Base-by-base conservation (phyloP, 92 coral and sea anemone genomes). In the Epizoanthus rinbou region DNA sequence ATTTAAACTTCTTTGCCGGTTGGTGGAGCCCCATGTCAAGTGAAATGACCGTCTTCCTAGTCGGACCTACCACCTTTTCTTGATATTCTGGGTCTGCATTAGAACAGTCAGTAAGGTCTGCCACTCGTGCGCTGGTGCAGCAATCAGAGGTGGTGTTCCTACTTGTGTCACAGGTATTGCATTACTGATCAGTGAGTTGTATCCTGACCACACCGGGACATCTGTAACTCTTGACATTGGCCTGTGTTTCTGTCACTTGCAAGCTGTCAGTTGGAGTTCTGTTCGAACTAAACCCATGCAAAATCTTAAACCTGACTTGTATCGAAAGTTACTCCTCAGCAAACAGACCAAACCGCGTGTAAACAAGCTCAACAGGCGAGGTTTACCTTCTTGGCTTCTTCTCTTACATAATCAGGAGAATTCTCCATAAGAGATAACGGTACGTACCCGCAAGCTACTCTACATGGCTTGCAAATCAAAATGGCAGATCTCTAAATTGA, bases 51-150 rank as follows among this genome's bases (percentile, higher is more conserved):
- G n/a, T n/a, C n/a, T n/a, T n/a, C n/a, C n/a, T n/a, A n/a, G n/a
- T n/a, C n/a, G n/a, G n/a, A n/a, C n/a, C n/a, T n/a, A n/a, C n/a
- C n/a, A n/a, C n/a, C n/a, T n/a, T n/a, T n/a, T n/a, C 18, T 62
- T 84, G 56, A 84, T 88, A n/a, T 57, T 17, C 56, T 88, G 91
- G 14, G 88, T 85, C 63, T 78, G 85, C 88, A 57, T 84, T 57
- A 78, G 64, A 45, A 76, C 39, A 52, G 87, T 84, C 8, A 89
- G 85, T 85, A 89, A 15, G 21, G 88, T 86, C 17, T 53, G 54
- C 92, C 93, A 89, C 64, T 89, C 88, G 73, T 89, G 93, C 0
- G 90, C 93, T 31, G 90, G 92, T 25, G 89, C 89, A 74, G 87
- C 92, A n/a, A 89, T 31, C 63, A 89, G 76, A 41, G 88, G 86